Percentiles rank a stretch among this genome's conserved stretches.
Evolutionary conservation across 1,140 invertebrate genomes (phyloP).

Genomic region (Bombus pascuorum): DNA sequence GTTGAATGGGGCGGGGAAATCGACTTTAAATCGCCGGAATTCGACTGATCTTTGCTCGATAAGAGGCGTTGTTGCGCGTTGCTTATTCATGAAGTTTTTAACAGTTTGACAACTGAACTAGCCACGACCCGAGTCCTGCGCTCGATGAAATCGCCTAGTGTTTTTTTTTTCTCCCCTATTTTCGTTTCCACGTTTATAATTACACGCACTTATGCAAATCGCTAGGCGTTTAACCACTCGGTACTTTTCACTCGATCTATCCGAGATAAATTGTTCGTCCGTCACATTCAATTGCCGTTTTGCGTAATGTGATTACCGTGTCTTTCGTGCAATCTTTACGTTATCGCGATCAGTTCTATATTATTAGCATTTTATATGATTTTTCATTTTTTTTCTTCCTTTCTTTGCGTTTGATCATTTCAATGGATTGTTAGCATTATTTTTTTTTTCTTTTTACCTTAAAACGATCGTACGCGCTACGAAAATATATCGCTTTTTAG

Average conservation of each 20-base stretch:
- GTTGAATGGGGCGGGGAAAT: constrained; percentile 4
- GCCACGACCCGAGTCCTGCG: background rate
- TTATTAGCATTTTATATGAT: background rate
- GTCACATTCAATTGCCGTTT: background rate
- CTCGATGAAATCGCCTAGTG: background rate
- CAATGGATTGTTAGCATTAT: background rate
- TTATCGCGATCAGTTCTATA: background rate
- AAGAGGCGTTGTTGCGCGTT: background rate
- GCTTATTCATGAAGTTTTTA: constrained; percentile 41
- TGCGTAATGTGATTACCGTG: background rate
- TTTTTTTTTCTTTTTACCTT: background rate
- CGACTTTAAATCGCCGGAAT: constrained; percentile 21
- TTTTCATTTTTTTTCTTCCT: too few relatives aligned
- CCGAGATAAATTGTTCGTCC: background rate
- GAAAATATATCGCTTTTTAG: constrained; percentile 13
- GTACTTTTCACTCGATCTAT: background rate
- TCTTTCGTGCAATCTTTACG: background rate
- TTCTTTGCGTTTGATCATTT: background rate
- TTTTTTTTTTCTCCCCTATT: background rate
- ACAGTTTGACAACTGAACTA: background rate
- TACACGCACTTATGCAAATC: constrained; percentile 13
- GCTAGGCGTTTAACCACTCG: background rate
- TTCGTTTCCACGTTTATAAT: background rate
- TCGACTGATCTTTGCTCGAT: constrained; percentile 1
- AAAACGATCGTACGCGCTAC: background rate